Evolutionary conservation across 2,113 vertebrate genomes (phyloP).

Genomic region (Calypte anna): DNA sequence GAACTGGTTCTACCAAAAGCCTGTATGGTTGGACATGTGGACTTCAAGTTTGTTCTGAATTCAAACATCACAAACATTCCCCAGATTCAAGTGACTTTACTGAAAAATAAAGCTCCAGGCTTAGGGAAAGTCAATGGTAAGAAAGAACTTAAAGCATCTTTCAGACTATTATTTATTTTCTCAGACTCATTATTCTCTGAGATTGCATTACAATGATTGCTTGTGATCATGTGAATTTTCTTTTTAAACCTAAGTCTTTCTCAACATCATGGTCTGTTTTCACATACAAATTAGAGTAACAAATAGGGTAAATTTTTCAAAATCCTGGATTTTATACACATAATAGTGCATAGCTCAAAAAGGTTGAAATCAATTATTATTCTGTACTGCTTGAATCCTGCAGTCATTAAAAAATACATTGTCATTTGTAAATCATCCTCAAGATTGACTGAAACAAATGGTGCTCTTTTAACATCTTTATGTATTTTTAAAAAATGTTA

Average conservation of each 20-base stretch:
- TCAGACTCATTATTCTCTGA: background rate
- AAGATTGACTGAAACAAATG: background rate
- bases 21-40: constrained; percentile 99
- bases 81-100: constrained; percentile 96
- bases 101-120: constrained; percentile 98
- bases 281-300: background rate
- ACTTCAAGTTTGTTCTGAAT: constrained; percentile 98
- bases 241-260: background rate
- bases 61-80: constrained; percentile 97
- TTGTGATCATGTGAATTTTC: background rate
- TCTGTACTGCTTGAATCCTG: background rate
- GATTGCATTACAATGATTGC: background rate
- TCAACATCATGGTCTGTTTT: background rate
- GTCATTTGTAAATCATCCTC: background rate
- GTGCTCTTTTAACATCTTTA: background rate
- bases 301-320: background rate
- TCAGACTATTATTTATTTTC: background rate
- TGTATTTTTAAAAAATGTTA: background rate
- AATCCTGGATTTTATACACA: background rate
- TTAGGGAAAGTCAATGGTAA: constrained; percentile 96
- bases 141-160: constrained; percentile 29
- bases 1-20: constrained; percentile 97
- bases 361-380: background rate
- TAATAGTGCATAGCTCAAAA: background rate
- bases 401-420: background rate